Percentiles rank a stretch among this genome's conserved stretches.
phyloP scores from a whole-genome alignment of 2,113 vertebrate genomes.

The Cololabis saira region DNA sequence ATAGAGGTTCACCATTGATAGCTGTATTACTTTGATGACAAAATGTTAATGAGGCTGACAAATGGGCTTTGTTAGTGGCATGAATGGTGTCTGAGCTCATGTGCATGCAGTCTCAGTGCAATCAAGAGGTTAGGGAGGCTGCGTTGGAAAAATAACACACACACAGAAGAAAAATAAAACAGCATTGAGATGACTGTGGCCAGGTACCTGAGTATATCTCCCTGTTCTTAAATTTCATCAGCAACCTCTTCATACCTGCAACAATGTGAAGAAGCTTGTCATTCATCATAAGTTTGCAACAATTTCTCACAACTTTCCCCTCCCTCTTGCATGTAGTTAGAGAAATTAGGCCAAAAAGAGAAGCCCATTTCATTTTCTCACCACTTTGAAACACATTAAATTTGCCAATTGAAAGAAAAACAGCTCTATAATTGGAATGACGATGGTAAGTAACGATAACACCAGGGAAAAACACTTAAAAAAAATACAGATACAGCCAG shows the following conservation, averaged over 20 bases:
- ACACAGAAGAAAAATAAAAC: constrained; percentile 41
- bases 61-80: constrained; percentile 55
- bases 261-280: constrained; percentile 69
- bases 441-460: too few species aligned
- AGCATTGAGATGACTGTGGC: constrained; percentile 42
- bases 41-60: constrained; percentile 28
- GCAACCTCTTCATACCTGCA: constrained; percentile 82
- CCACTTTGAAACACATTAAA: too few species aligned
- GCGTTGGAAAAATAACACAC: constrained; percentile 18
- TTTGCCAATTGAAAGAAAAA: too few species aligned
- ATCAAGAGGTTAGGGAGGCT: constrained; percentile 30
- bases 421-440: too few species aligned
- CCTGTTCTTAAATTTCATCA: constrained; percentile 82
- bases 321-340: constrained; percentile 16
- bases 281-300: constrained; percentile 54
- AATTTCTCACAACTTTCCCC: constrained; percentile 7
- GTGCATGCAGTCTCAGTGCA: constrained; percentile 56
- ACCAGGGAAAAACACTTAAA: too few species aligned
- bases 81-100: constrained; percentile 50
- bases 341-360: neutral
- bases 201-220: constrained; percentile 81
- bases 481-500: too few species aligned
- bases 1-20: constrained; percentile 1
- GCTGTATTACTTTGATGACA: constrained; percentile 11
- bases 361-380: too few species aligned